These are phyloP conservation scores for Artemia sinica DNA, from an alignment of 2,888 invertebrate species.

Conservation along the genomic window DNA sequence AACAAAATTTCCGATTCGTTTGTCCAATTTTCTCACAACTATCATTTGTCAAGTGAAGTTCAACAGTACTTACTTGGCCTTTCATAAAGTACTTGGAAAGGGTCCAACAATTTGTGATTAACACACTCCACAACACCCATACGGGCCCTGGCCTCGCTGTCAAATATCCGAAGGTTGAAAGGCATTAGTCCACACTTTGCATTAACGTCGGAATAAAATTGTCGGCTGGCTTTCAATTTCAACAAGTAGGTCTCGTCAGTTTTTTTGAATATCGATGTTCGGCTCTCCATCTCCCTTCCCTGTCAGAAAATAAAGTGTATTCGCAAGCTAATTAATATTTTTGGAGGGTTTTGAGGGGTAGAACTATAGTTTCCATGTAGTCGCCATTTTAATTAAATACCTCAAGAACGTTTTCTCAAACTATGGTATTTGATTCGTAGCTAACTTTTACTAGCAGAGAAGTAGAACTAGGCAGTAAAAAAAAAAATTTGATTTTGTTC, in stretches of 20 bases:
- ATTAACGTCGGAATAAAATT: slow-evolving; percentile 59
- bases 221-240: slow-evolving; percentile 89
- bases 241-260: slow-evolving; percentile 92
- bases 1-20: too few species aligned
- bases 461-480: too few species aligned
- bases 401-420: too few species aligned
- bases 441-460: too few species aligned
- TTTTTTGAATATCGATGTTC: slow-evolving; percentile 95
- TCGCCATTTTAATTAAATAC: too few species aligned
- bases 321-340: background rate
- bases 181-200: slow-evolving; percentile 89
- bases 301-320: slow-evolving; percentile 30
- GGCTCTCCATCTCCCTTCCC: slow-evolving; percentile 79
- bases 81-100: slow-evolving; percentile 81
- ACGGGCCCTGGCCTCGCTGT: slow-evolving; percentile 92
- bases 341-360: slow-evolving; percentile 8
- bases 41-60: background rate
- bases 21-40: background rate
- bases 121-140: slow-evolving; percentile 97
- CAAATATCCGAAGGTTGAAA: slow-evolving; percentile 82
- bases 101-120: slow-evolving; percentile 90
- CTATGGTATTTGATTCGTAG: too few species aligned
- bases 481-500: too few species aligned
- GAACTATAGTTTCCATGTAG: too few species aligned
- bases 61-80: slow-evolving; percentile 40